Evolutionary conservation across 2,797 vertebrate genomes (phyloP).

Genomic region (Enteromius viviparus): DNA sequence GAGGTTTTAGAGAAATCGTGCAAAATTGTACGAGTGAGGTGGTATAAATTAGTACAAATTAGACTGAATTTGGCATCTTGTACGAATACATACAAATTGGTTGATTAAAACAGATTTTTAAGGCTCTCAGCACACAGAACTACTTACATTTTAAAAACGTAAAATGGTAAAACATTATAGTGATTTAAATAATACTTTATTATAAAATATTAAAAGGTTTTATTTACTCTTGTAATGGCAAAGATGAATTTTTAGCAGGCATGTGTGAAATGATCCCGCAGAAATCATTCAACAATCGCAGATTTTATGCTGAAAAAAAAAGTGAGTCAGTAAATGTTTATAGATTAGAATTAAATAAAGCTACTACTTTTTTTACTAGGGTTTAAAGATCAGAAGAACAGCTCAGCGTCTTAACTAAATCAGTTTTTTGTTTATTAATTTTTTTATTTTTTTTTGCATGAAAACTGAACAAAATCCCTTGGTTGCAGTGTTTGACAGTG

Average conservation of each 20-base stretch:
- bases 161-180: neutral
- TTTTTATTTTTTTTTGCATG: neutral
- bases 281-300: neutral
- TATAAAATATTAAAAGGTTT: neutral
- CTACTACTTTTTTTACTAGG: no score
- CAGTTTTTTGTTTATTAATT: neutral
- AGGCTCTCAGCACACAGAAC: neutral
- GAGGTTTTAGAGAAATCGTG: no score
- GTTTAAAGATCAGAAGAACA: no score
- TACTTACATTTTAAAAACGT: neutral
- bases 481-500: slow-evolving; percentile 25
- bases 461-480: neutral
- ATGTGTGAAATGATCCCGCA: neutral
- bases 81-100: no score
- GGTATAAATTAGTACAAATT: no score
- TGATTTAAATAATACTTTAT: neutral
- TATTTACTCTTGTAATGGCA: neutral
- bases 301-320: neutral
- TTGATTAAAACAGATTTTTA: neutral
- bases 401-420: neutral
- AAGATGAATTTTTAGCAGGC: neutral
- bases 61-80: no score
- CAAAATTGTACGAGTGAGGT: no score
- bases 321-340: no score
- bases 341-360: no score